A percentile compares a stretch with the other conserved stretches of the same genome.
phyloP scores from a whole-genome alignment of 1,140 invertebrate genomes.

The Ceratina calcarata region DNA sequence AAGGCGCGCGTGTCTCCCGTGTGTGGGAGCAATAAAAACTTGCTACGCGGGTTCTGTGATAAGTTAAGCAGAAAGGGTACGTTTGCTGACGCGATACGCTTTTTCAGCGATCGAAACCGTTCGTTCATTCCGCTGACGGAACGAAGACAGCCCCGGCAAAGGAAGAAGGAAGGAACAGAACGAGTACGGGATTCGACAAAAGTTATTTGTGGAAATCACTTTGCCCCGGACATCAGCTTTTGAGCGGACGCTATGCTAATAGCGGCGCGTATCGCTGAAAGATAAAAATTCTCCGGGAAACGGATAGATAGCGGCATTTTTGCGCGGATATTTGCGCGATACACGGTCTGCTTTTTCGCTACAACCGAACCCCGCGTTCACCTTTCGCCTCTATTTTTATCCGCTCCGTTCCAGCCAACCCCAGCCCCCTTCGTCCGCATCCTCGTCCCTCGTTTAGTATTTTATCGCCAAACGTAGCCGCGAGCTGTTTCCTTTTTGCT shows the following conservation, averaged over 20 bases:
- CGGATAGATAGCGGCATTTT: slow-evolving; percentile 32
- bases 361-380: slow-evolving; percentile 5
- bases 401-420: background rate
- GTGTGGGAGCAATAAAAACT: slow-evolving; percentile 15
- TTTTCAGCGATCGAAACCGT: background rate
- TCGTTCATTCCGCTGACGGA: background rate
- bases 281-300: slow-evolving; percentile 27
- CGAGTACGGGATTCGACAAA: slow-evolving; percentile 12
- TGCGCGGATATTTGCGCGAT: slow-evolving; percentile 40
- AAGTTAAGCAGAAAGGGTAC: slow-evolving; percentile 33
- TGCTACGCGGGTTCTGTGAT: background rate
- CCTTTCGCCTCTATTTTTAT: slow-evolving; percentile 44
- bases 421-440: background rate
- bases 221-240: background rate
- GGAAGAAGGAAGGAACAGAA: background rate
- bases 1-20: background rate
- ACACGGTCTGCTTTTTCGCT: slow-evolving; percentile 34
- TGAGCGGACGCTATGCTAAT: slow-evolving; percentile 30
- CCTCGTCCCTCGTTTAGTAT: slow-evolving; percentile 35
- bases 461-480: slow-evolving; percentile 50
- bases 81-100: background rate
- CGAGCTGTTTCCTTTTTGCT: slow-evolving; percentile 52
- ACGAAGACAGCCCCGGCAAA: background rate
- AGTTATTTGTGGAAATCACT: slow-evolving; percentile 39
- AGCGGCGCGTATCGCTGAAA: slow-evolving; percentile 30